Percentiles rank a stretch among this genome's conserved stretches.
Conservation (phyloP, 2,797 vertebrate species). For the Thunnus albacares region DNA sequence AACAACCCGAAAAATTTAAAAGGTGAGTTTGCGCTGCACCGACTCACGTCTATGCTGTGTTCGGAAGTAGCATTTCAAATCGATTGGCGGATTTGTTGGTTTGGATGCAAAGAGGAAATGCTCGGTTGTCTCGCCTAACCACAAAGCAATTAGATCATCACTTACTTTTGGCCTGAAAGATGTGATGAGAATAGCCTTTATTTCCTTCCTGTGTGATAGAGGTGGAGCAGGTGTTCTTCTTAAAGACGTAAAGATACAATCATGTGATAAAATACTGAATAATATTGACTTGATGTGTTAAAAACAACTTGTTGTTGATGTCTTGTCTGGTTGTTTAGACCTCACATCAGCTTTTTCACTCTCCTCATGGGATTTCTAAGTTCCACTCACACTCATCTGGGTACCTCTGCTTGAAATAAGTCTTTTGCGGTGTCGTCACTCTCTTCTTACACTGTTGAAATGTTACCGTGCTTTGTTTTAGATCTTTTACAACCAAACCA, state of each 20-base stretch:
- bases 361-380: too few relatives aligned
- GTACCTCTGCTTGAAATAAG: not conserved
- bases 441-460: not conserved
- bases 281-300: not conserved
- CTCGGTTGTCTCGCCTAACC: not conserved
- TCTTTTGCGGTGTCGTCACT: not conserved
- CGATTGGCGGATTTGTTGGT: slow-evolving; percentile 1
- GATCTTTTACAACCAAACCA: not conserved
- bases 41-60: accelerated
- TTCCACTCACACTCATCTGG: too few relatives aligned
- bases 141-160: not conserved
- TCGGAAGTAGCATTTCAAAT: not conserved
- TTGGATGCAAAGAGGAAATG: not conserved
- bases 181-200: not conserved
- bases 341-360: not conserved
- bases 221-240: not conserved
- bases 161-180: not conserved
- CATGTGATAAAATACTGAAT: not conserved
- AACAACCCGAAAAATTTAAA: slow-evolving; percentile 98
- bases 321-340: not conserved
- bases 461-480: not conserved
- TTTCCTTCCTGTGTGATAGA: not conserved
- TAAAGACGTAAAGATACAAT: not conserved
- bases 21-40: slow-evolving; percentile 85
- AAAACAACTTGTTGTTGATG: too few relatives aligned